A percentile compares a stretch with the other conserved stretches of the same genome.
These are phyloP conservation scores for Erythrolamprus reginae DNA, from an alignment of 2,113 vertebrate species.

Conservation along the genomic window DNA sequence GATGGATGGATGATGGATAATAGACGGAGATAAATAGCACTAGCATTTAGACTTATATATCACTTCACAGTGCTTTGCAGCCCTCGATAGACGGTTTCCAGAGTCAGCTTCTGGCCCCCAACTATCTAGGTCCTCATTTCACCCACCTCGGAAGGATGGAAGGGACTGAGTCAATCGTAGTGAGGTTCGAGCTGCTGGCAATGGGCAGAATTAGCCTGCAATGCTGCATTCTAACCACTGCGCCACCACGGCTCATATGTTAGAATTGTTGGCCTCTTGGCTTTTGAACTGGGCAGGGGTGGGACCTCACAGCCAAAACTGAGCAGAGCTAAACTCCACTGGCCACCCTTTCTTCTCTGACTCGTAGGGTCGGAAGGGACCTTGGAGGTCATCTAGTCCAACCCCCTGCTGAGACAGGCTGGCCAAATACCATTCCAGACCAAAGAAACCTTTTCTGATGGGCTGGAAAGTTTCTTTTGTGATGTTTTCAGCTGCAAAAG, in stretches of 20 bases:
- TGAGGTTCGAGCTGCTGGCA: no score
- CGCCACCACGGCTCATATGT: not conserved
- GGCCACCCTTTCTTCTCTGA: not conserved
- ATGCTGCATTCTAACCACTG: no score
- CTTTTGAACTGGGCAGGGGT: not conserved
- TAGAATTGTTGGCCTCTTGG: not conserved
- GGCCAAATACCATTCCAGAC: not conserved
- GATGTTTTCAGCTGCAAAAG: not conserved
- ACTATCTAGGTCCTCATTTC: no score
- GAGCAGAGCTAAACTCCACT: not conserved
- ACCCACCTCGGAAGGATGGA: no score
- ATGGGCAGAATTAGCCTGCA: no score
- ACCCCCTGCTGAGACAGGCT: not conserved
- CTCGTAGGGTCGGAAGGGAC: not conserved
- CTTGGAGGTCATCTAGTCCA: not conserved
- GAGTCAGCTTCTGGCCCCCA: no score
- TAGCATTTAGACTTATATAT: no score
- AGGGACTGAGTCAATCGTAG: no score
- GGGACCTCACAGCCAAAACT: not conserved
- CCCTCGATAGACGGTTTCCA: no score
- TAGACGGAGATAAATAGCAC: no score
- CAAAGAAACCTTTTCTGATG: not conserved
- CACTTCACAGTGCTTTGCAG: no score
- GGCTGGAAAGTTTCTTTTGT: not conserved
- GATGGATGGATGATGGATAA: no score